A percentile compares a stretch with the other conserved stretches of the same genome.
phyloP scores from a whole-genome alignment of 2,797 vertebrate species.

The Channa striata region DNA sequence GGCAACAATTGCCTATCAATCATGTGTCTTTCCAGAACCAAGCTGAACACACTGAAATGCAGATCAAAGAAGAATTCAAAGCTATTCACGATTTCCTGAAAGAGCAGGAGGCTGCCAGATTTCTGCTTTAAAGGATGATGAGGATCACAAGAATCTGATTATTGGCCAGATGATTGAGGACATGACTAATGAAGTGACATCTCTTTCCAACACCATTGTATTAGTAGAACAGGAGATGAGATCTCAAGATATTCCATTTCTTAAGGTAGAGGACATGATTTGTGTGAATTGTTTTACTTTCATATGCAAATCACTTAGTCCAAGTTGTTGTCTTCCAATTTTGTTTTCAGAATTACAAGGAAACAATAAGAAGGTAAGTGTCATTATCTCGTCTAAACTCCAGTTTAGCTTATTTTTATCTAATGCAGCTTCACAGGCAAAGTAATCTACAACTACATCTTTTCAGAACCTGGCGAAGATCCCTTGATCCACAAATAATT shows the following conservation, averaged over 20 bases:
- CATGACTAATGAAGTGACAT: constrained; percentile 73
- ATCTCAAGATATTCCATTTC: constrained; percentile 78
- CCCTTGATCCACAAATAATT: constrained; percentile 70
- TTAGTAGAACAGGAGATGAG: constrained; percentile 82
- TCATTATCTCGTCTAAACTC: background rate
- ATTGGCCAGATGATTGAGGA: constrained; percentile 77
- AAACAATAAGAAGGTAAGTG: constrained; percentile 83
- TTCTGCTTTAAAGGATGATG: constrained; percentile 75
- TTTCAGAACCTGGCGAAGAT: constrained; percentile 81
- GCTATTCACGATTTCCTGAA: constrained; percentile 79
- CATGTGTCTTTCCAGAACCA: constrained; percentile 75
- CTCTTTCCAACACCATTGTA: constrained; percentile 79
- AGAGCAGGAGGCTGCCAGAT: constrained; percentile 82
- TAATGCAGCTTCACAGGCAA: background rate
- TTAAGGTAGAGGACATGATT: constrained; percentile 73
- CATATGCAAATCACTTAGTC: background rate
- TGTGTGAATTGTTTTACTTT: background rate
- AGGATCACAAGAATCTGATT: constrained; percentile 75
- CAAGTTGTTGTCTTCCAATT: constrained; percentile 27
- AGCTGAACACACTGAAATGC: constrained; percentile 77
- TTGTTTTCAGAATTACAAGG: constrained; percentile 84
- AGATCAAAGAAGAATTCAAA: constrained; percentile 84
- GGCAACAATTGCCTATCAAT: constrained; percentile 18
- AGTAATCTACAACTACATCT: constrained; percentile 34
- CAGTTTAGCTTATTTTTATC: background rate